Percentiles rank a stretch among this genome's conserved stretches.
These are phyloP conservation scores for Cynocephalus volans DNA, from an alignment of 2,113 vertebrate species.

Conservation along the genomic window DNA sequence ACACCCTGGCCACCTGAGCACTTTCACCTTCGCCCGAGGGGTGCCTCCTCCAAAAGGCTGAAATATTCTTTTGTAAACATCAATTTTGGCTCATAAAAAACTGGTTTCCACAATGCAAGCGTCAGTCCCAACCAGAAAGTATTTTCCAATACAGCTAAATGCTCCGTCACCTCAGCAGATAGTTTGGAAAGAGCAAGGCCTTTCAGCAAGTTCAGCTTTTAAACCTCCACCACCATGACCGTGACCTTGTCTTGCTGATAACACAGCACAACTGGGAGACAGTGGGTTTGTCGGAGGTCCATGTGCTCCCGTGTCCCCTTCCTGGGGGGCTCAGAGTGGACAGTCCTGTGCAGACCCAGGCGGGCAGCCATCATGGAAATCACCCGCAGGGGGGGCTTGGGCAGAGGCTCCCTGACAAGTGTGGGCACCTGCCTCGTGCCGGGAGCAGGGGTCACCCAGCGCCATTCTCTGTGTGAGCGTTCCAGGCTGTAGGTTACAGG, in stretches of 20 bases:
- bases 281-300: not conserved
- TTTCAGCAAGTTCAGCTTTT: not conserved
- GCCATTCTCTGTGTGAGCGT: not conserved
- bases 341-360: not conserved
- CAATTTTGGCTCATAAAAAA: not conserved
- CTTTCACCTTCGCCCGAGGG: accelerated
- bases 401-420: not conserved
- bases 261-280: accelerated
- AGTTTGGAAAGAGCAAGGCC: not conserved
- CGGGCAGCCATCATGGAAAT: not conserved
- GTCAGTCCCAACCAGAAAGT: not conserved
- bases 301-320: accelerated
- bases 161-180: not conserved
- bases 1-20: not conserved
- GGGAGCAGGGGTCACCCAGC: not conserved
- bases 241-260: not conserved
- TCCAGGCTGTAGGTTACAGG: not conserved
- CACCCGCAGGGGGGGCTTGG: accelerated
- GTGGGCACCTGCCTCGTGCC: not conserved
- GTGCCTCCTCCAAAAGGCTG: not conserved
- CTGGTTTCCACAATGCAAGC: not conserved
- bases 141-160: not conserved
- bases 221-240: not conserved
- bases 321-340: not conserved
- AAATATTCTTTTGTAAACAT: not conserved